phyloP scores from a whole-genome alignment of 2,113 vertebrate genomes.

The Cynocephalus volans region DNA sequence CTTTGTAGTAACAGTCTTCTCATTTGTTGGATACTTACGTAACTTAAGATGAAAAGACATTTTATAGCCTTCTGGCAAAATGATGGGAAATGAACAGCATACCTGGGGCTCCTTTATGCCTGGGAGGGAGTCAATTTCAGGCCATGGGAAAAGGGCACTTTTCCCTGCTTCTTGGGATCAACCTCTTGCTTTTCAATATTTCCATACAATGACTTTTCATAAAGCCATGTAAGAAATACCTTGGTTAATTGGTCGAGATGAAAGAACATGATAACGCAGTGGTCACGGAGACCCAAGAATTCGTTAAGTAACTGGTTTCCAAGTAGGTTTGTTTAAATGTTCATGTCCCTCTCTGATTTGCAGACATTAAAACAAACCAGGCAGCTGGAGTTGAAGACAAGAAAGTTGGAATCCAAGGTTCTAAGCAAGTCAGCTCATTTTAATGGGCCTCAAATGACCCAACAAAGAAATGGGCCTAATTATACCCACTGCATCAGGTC shows the following conservation, averaged over 20 bases:
- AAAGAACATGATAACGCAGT: background rate
- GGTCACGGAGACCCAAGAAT: background rate
- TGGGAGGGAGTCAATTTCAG: slow-evolving; percentile 84
- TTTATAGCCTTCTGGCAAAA: slow-evolving; percentile 86
- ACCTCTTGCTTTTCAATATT: slow-evolving; percentile 49
- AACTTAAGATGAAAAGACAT: slow-evolving; percentile 88
- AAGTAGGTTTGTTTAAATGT: background rate
- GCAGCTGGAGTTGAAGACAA: background rate
- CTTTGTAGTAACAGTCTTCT: slow-evolving; percentile 86
- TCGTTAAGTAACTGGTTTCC: background rate
- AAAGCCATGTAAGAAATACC: slow-evolving; percentile 53
- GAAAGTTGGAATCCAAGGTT: fast-evolving
- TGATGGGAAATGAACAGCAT: slow-evolving; percentile 82
- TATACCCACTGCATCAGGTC: background rate
- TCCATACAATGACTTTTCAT: slow-evolving; percentile 63
- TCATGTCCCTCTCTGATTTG: background rate
- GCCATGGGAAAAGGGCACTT: slow-evolving; percentile 86
- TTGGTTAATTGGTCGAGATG: background rate
- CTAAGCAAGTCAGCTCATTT: fast-evolving
- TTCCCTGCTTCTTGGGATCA: slow-evolving; percentile 74
- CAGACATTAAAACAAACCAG: background rate
- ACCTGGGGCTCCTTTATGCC: slow-evolving; percentile 85
- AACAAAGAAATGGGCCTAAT: slow-evolving; percentile 53
- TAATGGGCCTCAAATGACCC: slow-evolving; percentile 33
- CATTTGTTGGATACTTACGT: slow-evolving; percentile 85